Base-by-base conservation (phyloP, 2,113 vertebrate species). In the Coracopsis vasa region DNA sequence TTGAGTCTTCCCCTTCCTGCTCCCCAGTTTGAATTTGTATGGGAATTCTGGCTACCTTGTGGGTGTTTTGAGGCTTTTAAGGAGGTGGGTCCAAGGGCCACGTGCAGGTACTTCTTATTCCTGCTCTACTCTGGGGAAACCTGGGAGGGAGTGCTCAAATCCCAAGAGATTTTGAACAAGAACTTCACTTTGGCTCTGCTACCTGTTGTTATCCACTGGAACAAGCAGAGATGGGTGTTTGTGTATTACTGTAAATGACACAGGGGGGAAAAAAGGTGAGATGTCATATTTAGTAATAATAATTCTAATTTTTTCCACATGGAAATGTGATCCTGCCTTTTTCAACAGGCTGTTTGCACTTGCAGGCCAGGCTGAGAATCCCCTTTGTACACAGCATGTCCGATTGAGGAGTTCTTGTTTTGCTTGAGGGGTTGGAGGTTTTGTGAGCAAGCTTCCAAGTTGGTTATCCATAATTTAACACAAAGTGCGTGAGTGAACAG, bases 391-490 rank as follows among this genome's bases (percentile, higher is more conserved):
- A 48, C 37, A 39, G 70, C 19, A 53, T 87, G 87, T 53, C 33
- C 65, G 51, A 56, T 1, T 31, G 44, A 65, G 44, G 54, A 44
- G 35, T 16, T 66, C 23, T 84, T 37, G 29, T 51, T 91, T 60
- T 81, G 14, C 44, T 72, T 69, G 44, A 60, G 41, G 13, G 48
- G 7, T 2, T 82, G 50, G 60, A 86, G 87, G 39, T 82, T 72
- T 79, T 67, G 42, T 62, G 31, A 96, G 41, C 71, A 58, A 16
- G 79, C 29, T 47, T 80, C 27, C 6, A 66, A 91, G 54, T 2
- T 45, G 70, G 13, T 73, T 93, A 65, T 70, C 33, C 13, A 28
- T 82, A 86, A 85, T 82, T 91, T 83, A 70, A 80, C 90, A 47
- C 10, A 18, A 61, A 66, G 28, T 23, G 9, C 15, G 90, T 54